phyloP scores from a whole-genome alignment of 2,113 vertebrate species.

The Micromys minutus region DNA sequence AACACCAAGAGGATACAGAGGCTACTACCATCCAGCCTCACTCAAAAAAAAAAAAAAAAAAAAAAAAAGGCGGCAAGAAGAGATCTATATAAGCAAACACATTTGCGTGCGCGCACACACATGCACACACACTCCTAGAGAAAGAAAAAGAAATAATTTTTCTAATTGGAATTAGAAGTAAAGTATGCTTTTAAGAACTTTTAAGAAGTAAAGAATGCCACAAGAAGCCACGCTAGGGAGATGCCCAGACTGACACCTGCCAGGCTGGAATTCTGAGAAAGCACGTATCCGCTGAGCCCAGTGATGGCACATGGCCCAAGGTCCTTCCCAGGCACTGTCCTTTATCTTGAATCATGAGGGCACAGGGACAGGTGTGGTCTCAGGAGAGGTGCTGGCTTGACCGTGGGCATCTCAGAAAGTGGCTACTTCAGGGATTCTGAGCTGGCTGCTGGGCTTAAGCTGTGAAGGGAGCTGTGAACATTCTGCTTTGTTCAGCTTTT shows the following conservation, averaged over 20 bases:
- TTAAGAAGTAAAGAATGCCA: no score
- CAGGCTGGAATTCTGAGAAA: fast-evolving
- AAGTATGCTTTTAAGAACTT: neutral
- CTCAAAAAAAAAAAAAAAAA: no score
- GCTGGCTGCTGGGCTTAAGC: no score
- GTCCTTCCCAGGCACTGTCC: fast-evolving
- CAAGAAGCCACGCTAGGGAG: neutral
- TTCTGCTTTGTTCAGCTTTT: neutral
- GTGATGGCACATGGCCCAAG: no score
- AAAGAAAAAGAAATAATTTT: neutral
- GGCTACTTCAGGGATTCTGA: neutral
- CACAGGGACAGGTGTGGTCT: fast-evolving
- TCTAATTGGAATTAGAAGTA: neutral
- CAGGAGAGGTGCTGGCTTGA: neutral
- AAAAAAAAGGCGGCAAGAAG: neutral
- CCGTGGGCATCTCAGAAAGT: fast-evolving
- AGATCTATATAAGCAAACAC: neutral
- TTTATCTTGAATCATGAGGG: fast-evolving
- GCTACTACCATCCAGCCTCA: no score
- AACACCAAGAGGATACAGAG: neutral
- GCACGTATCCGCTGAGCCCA: fast-evolving
- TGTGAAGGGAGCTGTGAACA: neutral
- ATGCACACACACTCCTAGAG: neutral
- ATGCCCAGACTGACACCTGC: neutral
- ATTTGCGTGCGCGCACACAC: no score